Evolutionary conservation across 2,888 invertebrate species (phyloP).

Genomic region (Acrocyrtus sp.): DNA sequence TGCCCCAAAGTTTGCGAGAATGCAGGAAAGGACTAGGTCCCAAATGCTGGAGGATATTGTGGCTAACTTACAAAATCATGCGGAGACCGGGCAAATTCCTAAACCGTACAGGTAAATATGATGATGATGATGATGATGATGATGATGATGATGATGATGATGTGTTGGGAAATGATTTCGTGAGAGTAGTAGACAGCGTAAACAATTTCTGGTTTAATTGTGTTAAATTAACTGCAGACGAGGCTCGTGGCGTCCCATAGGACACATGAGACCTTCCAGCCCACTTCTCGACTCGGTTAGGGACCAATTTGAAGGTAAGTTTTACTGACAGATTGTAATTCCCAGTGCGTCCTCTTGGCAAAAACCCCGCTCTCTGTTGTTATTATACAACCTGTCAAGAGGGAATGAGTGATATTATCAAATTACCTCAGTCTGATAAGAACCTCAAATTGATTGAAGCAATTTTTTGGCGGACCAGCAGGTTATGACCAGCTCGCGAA

Average conservation of each 20-base stretch:
- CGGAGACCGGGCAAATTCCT: constrained; percentile 94
- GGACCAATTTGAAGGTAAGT: constrained; percentile 82
- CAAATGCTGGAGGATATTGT: constrained; percentile 96
- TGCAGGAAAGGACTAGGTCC: constrained; percentile 92
- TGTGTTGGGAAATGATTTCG: not conserved
- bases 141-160: not conserved
- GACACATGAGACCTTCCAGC: constrained; percentile 79
- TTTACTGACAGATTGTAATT: constrained; percentile 8
- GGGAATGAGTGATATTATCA: not conserved
- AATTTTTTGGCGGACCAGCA: constrained; percentile 59
- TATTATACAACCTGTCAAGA: too few species aligned
- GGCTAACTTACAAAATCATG: constrained; percentile 92
- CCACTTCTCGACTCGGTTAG: constrained; percentile 91
- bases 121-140: not conserved
- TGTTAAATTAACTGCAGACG: constrained; percentile 66
- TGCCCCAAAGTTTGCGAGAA: constrained; percentile 92
- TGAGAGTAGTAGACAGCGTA: not conserved
- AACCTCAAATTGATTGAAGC: constrained; percentile 57
- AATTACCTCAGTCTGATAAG: constrained; percentile 25
- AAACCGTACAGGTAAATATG: constrained; percentile 81
- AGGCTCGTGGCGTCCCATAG: constrained; percentile 94
- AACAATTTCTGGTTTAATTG: too few species aligned
- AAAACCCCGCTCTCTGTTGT: too few species aligned
- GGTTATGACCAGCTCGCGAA: constrained; percentile 93
- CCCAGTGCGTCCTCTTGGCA: too few species aligned